Evolutionary conservation across 2,888 invertebrate genomes (phyloP).

Genomic region (Myopa testacea): DNA sequence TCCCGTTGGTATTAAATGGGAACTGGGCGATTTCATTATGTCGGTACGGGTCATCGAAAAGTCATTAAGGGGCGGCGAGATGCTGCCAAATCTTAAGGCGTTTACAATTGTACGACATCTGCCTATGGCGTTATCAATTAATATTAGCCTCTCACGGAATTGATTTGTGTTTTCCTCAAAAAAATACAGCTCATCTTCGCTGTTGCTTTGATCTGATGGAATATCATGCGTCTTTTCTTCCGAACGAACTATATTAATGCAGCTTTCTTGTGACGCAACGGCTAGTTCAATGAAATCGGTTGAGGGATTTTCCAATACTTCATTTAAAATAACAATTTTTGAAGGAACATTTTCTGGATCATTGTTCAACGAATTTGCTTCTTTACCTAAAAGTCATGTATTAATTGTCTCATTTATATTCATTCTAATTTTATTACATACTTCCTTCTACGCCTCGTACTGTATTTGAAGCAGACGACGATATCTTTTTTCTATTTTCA

Average conservation of each 20-base stretch:
- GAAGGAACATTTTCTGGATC: slow-evolving; percentile 43
- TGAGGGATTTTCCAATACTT: slow-evolving; percentile 60
- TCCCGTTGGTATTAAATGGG: background rate
- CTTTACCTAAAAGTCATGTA: background rate
- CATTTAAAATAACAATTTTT: slow-evolving; percentile 57
- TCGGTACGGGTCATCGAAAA: background rate
- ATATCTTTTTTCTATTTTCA: background rate
- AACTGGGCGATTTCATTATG: background rate
- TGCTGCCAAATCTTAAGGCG: slow-evolving; percentile 47
- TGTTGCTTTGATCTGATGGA: background rate
- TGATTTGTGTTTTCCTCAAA: slow-evolving; percentile 53
- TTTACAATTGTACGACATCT: slow-evolving; percentile 52
- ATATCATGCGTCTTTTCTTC: slow-evolving; percentile 43
- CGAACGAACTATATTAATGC: slow-evolving; percentile 29
- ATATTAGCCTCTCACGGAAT: slow-evolving; percentile 50
- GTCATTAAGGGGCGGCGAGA: background rate
- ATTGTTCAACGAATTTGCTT: background rate
- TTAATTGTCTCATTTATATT: background rate
- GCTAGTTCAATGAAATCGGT: slow-evolving; percentile 59
- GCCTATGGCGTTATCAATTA: slow-evolving; percentile 55
- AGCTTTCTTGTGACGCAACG: slow-evolving; percentile 19
- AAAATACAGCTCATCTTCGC: slow-evolving; percentile 45
- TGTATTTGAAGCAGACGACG: background rate
- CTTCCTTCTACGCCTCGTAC: background rate
- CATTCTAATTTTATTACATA: slow-evolving; percentile 4